A percentile compares a stretch with the other conserved stretches of the same genome.
phyloP scores from a whole-genome alignment of 1,140 invertebrate genomes.

The Lineus longissimus region DNA sequence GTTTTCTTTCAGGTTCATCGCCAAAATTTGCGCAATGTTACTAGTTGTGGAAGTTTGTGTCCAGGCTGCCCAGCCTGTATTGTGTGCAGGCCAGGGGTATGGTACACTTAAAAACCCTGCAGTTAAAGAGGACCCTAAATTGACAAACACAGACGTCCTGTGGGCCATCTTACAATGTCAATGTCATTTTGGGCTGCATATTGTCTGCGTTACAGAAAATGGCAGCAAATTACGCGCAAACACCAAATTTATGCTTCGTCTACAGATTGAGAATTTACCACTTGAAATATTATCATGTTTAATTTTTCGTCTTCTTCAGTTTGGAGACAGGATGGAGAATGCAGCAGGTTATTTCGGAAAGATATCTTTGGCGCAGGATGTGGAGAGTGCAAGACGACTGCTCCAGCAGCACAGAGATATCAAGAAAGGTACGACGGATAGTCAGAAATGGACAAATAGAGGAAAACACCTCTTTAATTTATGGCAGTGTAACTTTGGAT shows the following conservation, averaged over 20 bases:
- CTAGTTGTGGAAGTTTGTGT: background rate
- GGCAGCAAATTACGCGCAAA: too few relatives aligned
- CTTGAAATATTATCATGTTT: background rate
- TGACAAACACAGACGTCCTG: too few relatives aligned
- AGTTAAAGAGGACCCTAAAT: too few relatives aligned
- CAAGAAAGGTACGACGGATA: slow-evolving; percentile 43
- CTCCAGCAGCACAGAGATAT: slow-evolving; percentile 52
- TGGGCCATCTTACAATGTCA: too few relatives aligned
- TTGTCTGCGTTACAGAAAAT: too few relatives aligned
- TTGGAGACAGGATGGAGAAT: slow-evolving; percentile 65
- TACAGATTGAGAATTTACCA: background rate
- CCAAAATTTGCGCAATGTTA: slow-evolving; percentile 2
- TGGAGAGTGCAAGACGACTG: slow-evolving; percentile 59
- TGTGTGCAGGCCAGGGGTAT: background rate
- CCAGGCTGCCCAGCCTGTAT: background rate
- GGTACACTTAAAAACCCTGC: background rate
- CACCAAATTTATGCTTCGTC: too few relatives aligned
- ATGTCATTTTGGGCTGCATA: too few relatives aligned
- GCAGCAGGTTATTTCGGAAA: slow-evolving; percentile 52
- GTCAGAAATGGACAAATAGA: background rate
- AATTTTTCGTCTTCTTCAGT: slow-evolving; percentile 52
- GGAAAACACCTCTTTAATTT: background rate
- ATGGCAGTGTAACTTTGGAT: background rate
- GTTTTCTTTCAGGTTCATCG: too few relatives aligned
- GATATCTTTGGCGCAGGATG: slow-evolving; percentile 42